Evolutionary conservation across 2,113 vertebrate species (phyloP).

Genomic region (Amblyornis subalaris): DNA sequence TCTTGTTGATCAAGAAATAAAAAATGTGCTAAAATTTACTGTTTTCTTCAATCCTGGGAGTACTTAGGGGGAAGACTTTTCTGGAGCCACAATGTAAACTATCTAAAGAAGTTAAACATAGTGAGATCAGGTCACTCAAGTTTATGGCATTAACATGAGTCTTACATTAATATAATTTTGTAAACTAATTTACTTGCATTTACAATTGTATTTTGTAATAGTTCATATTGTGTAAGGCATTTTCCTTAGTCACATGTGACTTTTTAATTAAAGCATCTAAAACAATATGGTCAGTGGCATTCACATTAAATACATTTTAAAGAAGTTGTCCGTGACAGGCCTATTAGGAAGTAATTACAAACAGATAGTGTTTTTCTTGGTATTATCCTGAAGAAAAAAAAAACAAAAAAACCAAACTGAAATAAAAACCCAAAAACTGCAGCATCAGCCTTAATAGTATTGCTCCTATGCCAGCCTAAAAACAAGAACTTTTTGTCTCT

Average conservation of each 20-base stretch:
- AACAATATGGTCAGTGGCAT: background rate
- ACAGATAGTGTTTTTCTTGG: background rate
- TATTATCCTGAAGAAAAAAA: background rate
- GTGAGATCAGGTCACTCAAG: background rate
- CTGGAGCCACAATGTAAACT: background rate
- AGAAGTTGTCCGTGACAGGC: background rate
- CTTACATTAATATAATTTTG: background rate
- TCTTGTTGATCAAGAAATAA: background rate
- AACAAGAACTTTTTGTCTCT: background rate
- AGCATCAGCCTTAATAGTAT: background rate
- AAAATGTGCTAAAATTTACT: background rate
- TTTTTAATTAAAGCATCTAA: background rate
- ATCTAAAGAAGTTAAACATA: background rate
- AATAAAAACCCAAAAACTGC: background rate
- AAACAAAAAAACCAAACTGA: background rate
- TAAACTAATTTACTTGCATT: background rate
- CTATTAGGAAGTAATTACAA: background rate
- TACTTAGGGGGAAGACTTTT: background rate
- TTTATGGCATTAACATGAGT: background rate
- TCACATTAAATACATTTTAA: background rate
- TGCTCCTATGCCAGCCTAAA: background rate
- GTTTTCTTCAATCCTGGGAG: background rate
- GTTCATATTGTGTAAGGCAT: background rate
- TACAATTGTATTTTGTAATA: background rate
- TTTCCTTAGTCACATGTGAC: background rate